Percentiles rank a stretch among this genome's conserved stretches.
phyloP scores from a whole-genome alignment of 2,888 invertebrate species.

The Lasius fuliginosus region DNA sequence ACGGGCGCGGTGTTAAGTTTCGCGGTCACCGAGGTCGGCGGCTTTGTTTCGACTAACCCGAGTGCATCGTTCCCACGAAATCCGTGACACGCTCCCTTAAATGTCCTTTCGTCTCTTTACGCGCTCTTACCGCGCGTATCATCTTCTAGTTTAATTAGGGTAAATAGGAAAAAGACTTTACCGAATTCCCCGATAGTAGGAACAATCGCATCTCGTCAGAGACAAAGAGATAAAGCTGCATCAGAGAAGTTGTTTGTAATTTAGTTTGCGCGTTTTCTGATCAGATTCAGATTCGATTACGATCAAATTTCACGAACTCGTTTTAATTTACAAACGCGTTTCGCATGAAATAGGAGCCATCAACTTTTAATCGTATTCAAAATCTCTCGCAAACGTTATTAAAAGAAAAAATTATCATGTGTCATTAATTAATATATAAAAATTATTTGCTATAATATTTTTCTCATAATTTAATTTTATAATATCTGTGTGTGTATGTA shows the following conservation, averaged over 20 bases:
- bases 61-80: slow-evolving; percentile 80
- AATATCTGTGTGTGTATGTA: too few relatives aligned
- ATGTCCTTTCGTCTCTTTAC: slow-evolving; percentile 53
- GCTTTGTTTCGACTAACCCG: slow-evolving; percentile 82
- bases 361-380: not conserved
- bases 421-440: not conserved
- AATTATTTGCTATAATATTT: not conserved
- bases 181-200: not conserved
- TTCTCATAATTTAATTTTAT: not conserved
- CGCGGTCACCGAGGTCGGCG: slow-evolving; percentile 82
- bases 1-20: slow-evolving; percentile 83
- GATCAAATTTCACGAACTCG: not conserved
- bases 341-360: not conserved
- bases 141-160: not conserved
- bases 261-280: not conserved
- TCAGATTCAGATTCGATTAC: not conserved
- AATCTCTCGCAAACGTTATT: not conserved
- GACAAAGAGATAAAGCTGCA: not conserved
- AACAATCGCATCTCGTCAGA: not conserved
- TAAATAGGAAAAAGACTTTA: not conserved
- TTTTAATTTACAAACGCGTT: slow-evolving; percentile 15
- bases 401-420: not conserved
- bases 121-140: not conserved
- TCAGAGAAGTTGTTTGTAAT: slow-evolving; percentile 19
- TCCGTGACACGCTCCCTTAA: slow-evolving; percentile 61